A percentile compares a stretch with the other conserved stretches of the same genome.
These are phyloP conservation scores for Cheiracanthium punctorium DNA, from an alignment of 2,888 invertebrate species.

Conservation along the genomic window DNA sequence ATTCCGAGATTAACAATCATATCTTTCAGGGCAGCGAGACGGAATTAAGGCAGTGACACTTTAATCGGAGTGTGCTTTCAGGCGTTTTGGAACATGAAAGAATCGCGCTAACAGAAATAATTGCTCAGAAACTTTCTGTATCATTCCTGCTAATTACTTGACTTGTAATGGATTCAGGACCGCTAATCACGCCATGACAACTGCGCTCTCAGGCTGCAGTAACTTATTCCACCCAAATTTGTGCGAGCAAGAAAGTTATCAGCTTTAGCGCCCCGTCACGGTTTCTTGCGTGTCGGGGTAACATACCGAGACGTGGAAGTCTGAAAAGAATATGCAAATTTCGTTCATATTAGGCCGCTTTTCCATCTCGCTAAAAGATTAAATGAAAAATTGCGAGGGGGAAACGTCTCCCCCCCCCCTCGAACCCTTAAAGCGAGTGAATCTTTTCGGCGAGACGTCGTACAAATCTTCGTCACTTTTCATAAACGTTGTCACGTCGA, in stretches of 20 bases:
- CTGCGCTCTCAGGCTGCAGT: neutral
- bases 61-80: no score
- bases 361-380: neutral
- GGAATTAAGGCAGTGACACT: no score
- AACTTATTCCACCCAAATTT: neutral
- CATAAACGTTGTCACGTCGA: no score
- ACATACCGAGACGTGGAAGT: neutral
- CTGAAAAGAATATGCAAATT: slow-evolving; percentile 1
- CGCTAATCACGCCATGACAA: neutral
- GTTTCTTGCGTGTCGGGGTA: neutral
- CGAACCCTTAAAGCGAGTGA: no score
- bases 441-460: no score
- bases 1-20: no score
- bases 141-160: neutral
- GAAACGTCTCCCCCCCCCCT: neutral
- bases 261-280: neutral
- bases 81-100: no score
- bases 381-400: neutral
- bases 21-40: no score
- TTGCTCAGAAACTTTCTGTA: neutral
- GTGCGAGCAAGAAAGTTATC: neutral
- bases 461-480: no score
- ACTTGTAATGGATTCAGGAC: neutral
- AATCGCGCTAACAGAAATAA: neutral
- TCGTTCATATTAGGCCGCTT: neutral